Conservation (phyloP, 2,888 invertebrate genomes). For the Xestoiulus laeticollis region DNA sequence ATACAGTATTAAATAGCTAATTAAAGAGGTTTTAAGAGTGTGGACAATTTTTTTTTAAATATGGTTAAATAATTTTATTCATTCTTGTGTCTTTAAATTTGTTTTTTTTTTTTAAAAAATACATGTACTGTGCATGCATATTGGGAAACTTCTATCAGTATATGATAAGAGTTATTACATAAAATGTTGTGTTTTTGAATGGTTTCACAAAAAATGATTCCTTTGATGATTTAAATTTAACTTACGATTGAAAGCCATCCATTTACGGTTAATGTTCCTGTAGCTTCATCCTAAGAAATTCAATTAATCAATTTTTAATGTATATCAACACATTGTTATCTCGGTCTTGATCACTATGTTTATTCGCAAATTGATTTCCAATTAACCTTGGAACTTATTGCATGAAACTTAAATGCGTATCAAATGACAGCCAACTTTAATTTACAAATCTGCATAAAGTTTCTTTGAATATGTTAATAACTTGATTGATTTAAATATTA, state of each 20-base stretch:
- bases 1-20: no score
- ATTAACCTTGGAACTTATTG: neutral
- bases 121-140: no score
- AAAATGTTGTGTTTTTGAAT: no score
- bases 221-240: neutral
- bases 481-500: no score
- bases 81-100: no score
- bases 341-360: neutral
- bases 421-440: neutral
- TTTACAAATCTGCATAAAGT: neutral
- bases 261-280: neutral
- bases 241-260: constrained; percentile 39
- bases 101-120: no score
- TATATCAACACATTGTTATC: neutral
- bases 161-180: no score
- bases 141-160: no score
- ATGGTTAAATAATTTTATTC: no score
- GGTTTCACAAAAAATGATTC: no score
- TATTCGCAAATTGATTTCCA: neutral
- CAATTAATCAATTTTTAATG: neutral
- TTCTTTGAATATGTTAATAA: neutral
- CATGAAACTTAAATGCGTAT: neutral
- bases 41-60: no score
- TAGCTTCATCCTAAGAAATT: constrained; percentile 23
- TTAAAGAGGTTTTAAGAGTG: no score